Base-by-base conservation (phyloP, 2,888 invertebrate species). In the Boloria selene region DNA sequence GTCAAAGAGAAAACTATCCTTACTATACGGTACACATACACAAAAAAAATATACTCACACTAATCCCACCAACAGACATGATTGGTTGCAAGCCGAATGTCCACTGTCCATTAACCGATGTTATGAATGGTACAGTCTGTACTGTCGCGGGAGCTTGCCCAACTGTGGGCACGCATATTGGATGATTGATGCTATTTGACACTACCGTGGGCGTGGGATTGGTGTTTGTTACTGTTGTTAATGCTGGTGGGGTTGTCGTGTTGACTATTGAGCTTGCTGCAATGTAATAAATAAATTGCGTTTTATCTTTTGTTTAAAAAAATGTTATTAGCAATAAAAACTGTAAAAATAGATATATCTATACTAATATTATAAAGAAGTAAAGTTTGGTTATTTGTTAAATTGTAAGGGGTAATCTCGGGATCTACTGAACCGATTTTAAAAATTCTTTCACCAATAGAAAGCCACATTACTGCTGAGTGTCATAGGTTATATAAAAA, bases 61-160 rank as follows among this genome's bases (percentile, higher is more conserved):
- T 88, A 13, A 84, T 72, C 13, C 83, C 83, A 0, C 90, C 90
- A 1, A 92, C 89, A 0, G 91, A 90, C 89, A 91, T 88, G 56
- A 91, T 81, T 0, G 92, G 90, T 73, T 90, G 91, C 62, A 91
- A 74, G 69, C 90, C 89, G 75, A 91, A 87, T 71, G 88, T 89
- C 90, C 91, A 91, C 72, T 92, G 91, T 10, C 92, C 92, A 51
- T 92, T 92, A 65, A 92, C 86, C 0, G 90, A 86, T 0, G 90
- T 89, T 71, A 92, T 85, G 53, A 91, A 72, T 1, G 91, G 92
- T 69, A 91, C 85, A 0, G 89, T 89, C 68, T 89, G 90, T 1
- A 90, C 87, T 0, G 81, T 81, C 1, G 87, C 76, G 44, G 83
- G 76, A 61, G 83, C 78, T 51, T 80, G 80, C 4, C 81, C 81